phyloP scores from a whole-genome alignment of 1,140 invertebrate species.

The Drosophila yakuba region DNA sequence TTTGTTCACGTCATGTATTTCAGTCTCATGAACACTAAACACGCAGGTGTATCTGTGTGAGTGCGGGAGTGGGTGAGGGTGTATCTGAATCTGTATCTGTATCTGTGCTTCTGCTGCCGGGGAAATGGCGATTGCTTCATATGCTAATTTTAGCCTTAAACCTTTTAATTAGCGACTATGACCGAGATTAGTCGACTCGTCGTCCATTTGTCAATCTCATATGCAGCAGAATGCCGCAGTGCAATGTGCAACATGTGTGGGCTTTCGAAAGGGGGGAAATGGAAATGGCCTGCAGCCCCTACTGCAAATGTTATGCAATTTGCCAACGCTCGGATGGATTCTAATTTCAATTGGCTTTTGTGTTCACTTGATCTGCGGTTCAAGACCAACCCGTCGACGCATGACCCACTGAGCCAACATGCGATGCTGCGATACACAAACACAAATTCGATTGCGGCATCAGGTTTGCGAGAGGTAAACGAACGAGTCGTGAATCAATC shows the following conservation, averaged over 20 bases:
- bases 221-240: slow-evolving; percentile 7
- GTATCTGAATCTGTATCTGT: neutral
- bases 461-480: slow-evolving; percentile 64
- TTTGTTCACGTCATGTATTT: slow-evolving; percentile 56
- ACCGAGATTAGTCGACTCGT: slow-evolving; percentile 68
- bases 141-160: slow-evolving; percentile 82
- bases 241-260: slow-evolving; percentile 1
- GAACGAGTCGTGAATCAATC: slow-evolving; percentile 58
- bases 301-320: slow-evolving; percentile 52
- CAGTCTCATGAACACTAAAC: slow-evolving; percentile 63
- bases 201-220: slow-evolving; percentile 58
- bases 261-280: neutral
- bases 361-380: slow-evolving; percentile 69
- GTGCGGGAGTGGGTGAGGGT: neutral
- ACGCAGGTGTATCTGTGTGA: slow-evolving; percentile 54
- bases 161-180: slow-evolving; percentile 81
- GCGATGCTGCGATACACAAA: slow-evolving; percentile 7
- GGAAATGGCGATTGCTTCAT: slow-evolving; percentile 43
- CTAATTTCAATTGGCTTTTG: slow-evolving; percentile 50
- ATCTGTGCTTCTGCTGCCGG: slow-evolving; percentile 21
- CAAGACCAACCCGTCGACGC: slow-evolving; percentile 53
- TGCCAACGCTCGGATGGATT: slow-evolving; percentile 42
- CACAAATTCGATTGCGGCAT: slow-evolving; percentile 30
- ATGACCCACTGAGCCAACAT: slow-evolving; percentile 45
- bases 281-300: slow-evolving; percentile 32